A percentile compares a stretch with the other conserved stretches of the same genome.
These are phyloP conservation scores for Coracopsis vasa DNA, from an alignment of 2,113 vertebrate species.

Conservation along the genomic window DNA sequence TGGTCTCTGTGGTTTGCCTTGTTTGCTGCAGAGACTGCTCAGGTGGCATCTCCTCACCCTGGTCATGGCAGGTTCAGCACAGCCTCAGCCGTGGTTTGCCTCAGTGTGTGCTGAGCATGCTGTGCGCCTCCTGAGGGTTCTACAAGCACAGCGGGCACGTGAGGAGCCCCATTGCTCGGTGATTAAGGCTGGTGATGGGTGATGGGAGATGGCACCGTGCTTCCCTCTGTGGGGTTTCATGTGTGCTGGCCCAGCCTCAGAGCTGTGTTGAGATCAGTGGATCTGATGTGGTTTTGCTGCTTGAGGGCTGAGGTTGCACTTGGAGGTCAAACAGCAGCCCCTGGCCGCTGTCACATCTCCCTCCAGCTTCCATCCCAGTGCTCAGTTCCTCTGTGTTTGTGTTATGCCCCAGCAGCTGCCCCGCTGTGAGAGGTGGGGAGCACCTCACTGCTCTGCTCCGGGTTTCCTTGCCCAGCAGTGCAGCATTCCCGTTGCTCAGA, in stretches of 20 bases:
- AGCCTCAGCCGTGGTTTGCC: background rate
- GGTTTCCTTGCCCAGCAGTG: background rate
- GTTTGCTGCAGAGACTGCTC: background rate
- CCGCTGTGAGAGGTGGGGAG: background rate
- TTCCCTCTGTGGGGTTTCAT: background rate
- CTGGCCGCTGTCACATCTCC: background rate
- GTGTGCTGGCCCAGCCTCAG: background rate
- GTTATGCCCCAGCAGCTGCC: accelerated
- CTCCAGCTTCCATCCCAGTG: accelerated
- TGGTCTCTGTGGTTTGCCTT: background rate
- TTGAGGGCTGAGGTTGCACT: background rate
- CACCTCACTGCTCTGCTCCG: background rate
- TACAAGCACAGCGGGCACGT: accelerated
- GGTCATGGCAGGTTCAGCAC: background rate
- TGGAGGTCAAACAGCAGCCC: background rate
- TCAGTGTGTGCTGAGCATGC: background rate
- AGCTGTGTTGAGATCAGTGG: background rate
- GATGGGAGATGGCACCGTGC: accelerated
- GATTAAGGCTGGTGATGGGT: background rate
- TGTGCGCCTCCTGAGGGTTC: background rate
- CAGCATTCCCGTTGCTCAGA: accelerated
- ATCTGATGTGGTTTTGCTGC: background rate
- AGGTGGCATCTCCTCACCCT: background rate
- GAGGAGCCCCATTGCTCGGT: accelerated
- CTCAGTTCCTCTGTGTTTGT: background rate